Percentiles rank a stretch among this genome's conserved stretches.
These are phyloP conservation scores for Drosophila histrio DNA, from an alignment of 2,888 invertebrate genomes.

Conservation along the genomic window DNA sequence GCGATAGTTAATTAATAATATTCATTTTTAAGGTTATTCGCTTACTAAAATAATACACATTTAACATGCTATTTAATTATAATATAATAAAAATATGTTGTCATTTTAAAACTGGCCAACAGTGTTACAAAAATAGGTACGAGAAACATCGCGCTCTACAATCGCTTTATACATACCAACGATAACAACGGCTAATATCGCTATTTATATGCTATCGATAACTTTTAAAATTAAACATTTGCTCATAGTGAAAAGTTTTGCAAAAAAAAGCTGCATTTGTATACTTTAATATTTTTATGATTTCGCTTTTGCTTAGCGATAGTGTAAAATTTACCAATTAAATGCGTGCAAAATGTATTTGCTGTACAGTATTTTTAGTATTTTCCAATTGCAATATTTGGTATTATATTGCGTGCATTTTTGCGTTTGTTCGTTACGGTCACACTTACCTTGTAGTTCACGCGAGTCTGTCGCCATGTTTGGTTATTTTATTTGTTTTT, in stretches of 20 bases:
- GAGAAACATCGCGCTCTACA: not conserved
- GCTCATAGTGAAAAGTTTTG: not conserved
- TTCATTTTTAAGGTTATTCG: not conserved
- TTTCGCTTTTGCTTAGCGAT: not conserved
- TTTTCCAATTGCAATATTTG: not conserved
- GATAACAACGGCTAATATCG: too few relatives aligned
- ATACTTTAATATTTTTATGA: not conserved
- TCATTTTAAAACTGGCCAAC: too few relatives aligned
- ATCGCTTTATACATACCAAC: not conserved
- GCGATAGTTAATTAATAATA: too few relatives aligned
- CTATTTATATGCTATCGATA: too few relatives aligned
- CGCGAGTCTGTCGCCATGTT: constrained; percentile 63
- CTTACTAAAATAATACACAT: not conserved
- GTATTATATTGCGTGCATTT: constrained; percentile 14
- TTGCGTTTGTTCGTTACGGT: not conserved
- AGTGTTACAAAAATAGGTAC: not conserved
- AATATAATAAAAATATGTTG: too few relatives aligned
- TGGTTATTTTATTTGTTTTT: constrained; percentile 67
- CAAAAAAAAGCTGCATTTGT: not conserved
- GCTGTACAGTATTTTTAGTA: constrained; percentile 24
- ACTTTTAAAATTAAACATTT: not conserved
- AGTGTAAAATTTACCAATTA: not conserved
- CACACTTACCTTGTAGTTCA: constrained; percentile 53
- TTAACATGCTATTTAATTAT: not conserved
- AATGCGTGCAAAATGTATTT: not conserved